A percentile compares a stretch with the other conserved stretches of the same genome.
These are phyloP conservation scores for Drosophila aff. DNA, from an alignment of 1,140 invertebrate genomes.

Conservation along the genomic window DNA sequence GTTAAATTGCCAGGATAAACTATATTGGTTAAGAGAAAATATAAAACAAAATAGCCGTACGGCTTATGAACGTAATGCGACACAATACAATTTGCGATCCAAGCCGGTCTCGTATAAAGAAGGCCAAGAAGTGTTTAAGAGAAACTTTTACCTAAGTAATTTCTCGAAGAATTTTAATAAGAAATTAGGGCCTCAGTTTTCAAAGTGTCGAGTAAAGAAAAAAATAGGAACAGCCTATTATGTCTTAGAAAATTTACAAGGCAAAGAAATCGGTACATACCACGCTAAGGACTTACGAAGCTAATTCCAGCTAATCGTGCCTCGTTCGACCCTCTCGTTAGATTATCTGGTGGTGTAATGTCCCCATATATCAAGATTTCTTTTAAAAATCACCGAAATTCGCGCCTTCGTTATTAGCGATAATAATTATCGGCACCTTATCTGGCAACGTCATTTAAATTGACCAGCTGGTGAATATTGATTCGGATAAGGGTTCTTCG, in stretches of 20 bases:
- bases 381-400: too few relatives aligned
- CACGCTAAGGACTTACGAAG: background rate
- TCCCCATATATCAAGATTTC: too few relatives aligned
- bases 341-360: background rate
- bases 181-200: conserved; percentile 7
- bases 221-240: background rate
- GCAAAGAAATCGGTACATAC: background rate
- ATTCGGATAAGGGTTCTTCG: too few relatives aligned
- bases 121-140: conserved; percentile 5
- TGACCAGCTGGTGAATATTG: too few relatives aligned
- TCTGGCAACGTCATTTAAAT: too few relatives aligned
- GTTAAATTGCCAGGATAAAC: background rate
- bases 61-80: background rate
- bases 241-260: background rate
- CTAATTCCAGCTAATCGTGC: background rate
- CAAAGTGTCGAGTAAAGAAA: background rate
- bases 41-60: background rate
- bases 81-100: background rate
- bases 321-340: background rate
- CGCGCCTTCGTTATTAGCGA: too few relatives aligned
- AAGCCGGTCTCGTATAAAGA: background rate
- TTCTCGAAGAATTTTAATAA: conserved; percentile 18
- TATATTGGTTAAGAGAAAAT: background rate
- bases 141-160: background rate
- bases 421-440: too few relatives aligned